Percentiles rank a stretch among this genome's conserved stretches.
Evolutionary conservation across 2,888 invertebrate species (phyloP).

Genomic region (Phrixothrix hirtus): DNA sequence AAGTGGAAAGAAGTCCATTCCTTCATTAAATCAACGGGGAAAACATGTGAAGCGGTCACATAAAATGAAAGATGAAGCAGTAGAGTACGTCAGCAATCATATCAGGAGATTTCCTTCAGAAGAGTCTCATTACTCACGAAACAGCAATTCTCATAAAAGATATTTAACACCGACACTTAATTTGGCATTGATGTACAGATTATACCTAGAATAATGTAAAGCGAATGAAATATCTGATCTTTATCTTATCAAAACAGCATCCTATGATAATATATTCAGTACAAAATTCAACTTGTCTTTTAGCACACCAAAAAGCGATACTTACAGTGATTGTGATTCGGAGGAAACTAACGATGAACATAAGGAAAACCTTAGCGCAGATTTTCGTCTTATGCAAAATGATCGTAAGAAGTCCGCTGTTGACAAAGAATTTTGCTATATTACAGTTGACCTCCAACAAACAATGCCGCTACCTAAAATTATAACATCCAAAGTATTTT

Average conservation of each 20-base stretch:
- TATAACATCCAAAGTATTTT: conserved; percentile 33
- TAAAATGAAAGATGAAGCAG: conserved; percentile 5
- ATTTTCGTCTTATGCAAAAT: neutral
- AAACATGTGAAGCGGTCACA: conserved; percentile 9
- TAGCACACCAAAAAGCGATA: conserved; percentile 17
- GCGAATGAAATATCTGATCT: neutral
- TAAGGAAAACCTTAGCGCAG: too few relatives aligned
- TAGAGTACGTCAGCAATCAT: neutral
- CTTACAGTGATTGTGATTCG: conserved; percentile 9
- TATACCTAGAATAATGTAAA: conserved; percentile 6
- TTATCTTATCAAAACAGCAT: conserved; percentile 3
- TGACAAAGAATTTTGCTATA: conserved; percentile 12
- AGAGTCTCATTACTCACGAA: conserved; percentile 14
- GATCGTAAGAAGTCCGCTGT: conserved; percentile 9
- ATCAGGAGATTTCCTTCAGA: conserved; percentile 8
- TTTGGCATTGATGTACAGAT: too few relatives aligned
- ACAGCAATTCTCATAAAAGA: conserved; percentile 14
- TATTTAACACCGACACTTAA: conserved; percentile 12
- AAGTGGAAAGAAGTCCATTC: neutral
- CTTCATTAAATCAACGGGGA: conserved; percentile 4
- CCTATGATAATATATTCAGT: conserved; percentile 9
- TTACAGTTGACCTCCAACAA: conserved; percentile 36
- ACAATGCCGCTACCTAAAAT: conserved; percentile 36
- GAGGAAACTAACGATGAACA: too few relatives aligned
- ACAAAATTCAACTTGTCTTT: too few relatives aligned